These are phyloP conservation scores for Colossoma macropomum DNA, from an alignment of 2,113 vertebrate genomes.

Conservation along the genomic window DNA sequence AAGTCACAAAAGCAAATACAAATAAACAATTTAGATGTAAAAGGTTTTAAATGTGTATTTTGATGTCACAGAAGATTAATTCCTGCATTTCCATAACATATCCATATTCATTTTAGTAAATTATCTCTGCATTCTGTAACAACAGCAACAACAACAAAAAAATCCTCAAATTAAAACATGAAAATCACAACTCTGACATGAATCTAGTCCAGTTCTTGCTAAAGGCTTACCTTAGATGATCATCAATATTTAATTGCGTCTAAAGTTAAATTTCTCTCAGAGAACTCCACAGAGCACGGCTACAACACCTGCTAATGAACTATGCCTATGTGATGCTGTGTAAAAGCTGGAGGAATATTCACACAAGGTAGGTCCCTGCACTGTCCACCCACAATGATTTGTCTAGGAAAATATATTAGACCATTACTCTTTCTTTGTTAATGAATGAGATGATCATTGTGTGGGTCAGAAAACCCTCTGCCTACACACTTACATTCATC, in stretches of 20 bases:
- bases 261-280: not conserved
- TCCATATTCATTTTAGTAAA: too few species aligned
- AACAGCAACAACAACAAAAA: too few species aligned
- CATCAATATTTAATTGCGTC: not conserved
- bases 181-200: not conserved
- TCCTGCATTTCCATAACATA: too few species aligned
- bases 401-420: not conserved
- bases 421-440: constrained; percentile 15
- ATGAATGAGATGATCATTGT: not conserved
- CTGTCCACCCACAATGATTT: not conserved
- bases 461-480: not conserved
- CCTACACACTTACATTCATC: constrained; percentile 19
- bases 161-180: too few species aligned
- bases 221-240: constrained; percentile 2
- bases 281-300: not conserved
- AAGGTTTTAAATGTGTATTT: too few species aligned
- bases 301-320: not conserved
- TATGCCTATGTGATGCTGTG: constrained; percentile 11
- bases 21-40: too few species aligned
- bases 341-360: constrained; percentile 13
- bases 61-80: too few species aligned
- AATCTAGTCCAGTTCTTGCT: not conserved
- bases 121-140: too few species aligned
- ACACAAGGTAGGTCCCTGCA: not conserved
- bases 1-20: not conserved